Base-by-base conservation (phyloP, 2,113 vertebrate species). In the Chaetodon trifascialis region DNA sequence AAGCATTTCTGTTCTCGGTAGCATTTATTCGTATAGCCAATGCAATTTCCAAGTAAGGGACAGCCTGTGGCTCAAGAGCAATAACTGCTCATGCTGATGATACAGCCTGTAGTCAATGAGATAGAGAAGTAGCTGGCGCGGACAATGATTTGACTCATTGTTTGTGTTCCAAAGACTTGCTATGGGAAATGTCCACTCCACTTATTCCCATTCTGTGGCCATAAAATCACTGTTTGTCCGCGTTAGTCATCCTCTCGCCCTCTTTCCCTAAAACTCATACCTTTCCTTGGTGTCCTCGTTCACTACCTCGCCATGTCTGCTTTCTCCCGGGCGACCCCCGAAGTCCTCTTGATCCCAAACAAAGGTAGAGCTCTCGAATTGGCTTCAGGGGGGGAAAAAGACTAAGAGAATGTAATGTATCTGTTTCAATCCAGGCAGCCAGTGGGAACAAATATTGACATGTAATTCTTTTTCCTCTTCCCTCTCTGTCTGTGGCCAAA, bases 371-470 rank as follows among this genome's bases (percentile, higher is more conserved):
- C 92, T 94, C 89, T 93, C 82, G 74, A 94, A 95, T 94, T 94
- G 93, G 91, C 92, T 95, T 93, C 80, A 76, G 88, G 85, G 84
- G 78, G 30, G 78, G 30, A 30, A 54, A 78, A 84, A 74, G 79
- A 88, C 80, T 82, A 74, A 85, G 88, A 89, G 87, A 93, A 80
- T 89, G 93, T 95, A 95, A 96, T 94, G 94, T 92, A 93, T 95
- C 94, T 92, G 88, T 93, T 94, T 93, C 93, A 72, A 89, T 91
- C 91, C 83, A 73, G 82, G 73, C 86, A 85, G 93, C 92, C 91
- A 76, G 92, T 80, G 94, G 92, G 94, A 94, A 87, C 95, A 95
- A 96, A 96, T 95, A 95, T 95, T 96, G 95, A 96, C 94, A 90
- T 86, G 88, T 88, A 92, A 94, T 95, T 95, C 93, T 89, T 84